phyloP scores from a whole-genome alignment of 2,113 vertebrate genomes.

The Melanerpes formicivorus region DNA sequence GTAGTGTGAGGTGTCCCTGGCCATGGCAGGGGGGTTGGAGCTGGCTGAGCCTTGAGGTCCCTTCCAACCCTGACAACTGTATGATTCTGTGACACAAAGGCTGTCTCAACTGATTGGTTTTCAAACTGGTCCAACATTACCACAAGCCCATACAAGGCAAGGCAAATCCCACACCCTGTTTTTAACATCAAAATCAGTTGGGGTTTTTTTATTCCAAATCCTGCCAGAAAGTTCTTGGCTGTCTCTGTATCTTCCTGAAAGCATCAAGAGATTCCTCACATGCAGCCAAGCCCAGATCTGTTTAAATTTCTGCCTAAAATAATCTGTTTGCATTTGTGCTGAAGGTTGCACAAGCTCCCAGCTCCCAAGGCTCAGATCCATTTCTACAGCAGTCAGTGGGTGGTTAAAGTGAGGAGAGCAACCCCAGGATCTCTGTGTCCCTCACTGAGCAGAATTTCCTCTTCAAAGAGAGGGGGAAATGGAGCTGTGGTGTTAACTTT shows the following conservation, averaged over 20 bases:
- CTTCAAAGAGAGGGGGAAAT: neutral
- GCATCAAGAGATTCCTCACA: neutral
- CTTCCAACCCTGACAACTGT: no score
- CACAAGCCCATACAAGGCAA: neutral
- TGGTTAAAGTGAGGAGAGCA: neutral
- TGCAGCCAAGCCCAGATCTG: neutral
- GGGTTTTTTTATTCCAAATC: neutral
- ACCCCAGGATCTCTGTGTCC: neutral
- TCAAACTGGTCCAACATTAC: neutral
- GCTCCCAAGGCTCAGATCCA: neutral
- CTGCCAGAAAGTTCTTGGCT: neutral
- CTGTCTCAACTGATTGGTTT: neutral
- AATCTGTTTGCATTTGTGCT: no score
- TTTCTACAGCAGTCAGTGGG: neutral
- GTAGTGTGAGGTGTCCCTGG: no score
- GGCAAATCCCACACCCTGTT: neutral
- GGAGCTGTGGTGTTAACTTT: neutral
- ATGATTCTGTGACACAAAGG: no score
- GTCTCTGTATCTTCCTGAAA: neutral
- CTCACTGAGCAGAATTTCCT: neutral
- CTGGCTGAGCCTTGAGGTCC: no score
- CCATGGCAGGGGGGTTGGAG: no score
- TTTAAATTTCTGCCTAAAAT: neutral
- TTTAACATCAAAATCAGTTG: neutral
- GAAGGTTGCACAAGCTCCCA: neutral